Percentiles rank a stretch among this genome's conserved stretches.
phyloP scores from a whole-genome alignment of 2,113 vertebrate species.

The Patagioenas fasciata region DNA sequence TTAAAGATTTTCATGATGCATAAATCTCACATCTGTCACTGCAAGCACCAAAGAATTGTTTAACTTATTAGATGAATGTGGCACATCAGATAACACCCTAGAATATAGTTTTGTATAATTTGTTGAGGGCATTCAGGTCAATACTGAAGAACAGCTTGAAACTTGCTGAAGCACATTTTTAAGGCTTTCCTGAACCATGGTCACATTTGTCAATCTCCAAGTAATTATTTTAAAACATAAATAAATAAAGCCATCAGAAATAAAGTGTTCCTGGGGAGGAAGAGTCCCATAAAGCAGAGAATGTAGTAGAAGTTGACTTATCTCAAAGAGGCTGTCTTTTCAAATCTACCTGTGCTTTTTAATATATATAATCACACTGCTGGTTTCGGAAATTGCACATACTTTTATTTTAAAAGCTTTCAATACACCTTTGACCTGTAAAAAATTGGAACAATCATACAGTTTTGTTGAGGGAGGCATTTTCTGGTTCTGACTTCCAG shows the following conservation, averaged over 20 bases:
- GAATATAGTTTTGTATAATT: not conserved
- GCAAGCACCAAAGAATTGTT: not conserved
- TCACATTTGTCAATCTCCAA: not conserved
- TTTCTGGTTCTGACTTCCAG: not conserved
- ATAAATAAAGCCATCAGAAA: not conserved
- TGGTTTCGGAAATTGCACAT: not conserved
- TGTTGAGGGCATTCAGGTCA: not conserved
- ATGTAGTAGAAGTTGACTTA: not conserved
- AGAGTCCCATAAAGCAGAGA: not conserved
- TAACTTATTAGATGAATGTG: not conserved
- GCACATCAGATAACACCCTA: not conserved
- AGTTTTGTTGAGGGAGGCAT: not conserved
- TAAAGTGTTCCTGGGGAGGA: not conserved
- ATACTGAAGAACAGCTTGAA: not conserved
- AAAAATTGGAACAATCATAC: not conserved
- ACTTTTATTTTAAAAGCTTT: not conserved
- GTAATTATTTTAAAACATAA: not conserved
- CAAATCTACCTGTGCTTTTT: not conserved
- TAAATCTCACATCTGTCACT: not conserved
- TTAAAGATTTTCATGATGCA: not conserved
- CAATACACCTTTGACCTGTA: not conserved
- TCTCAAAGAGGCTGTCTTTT: not conserved
- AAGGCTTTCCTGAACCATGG: not conserved
- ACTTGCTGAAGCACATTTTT: slow-evolving; percentile 12
- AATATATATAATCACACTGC: accelerated